phyloP scores from a whole-genome alignment of 2,797 vertebrate genomes.

The Prionace glauca region DNA sequence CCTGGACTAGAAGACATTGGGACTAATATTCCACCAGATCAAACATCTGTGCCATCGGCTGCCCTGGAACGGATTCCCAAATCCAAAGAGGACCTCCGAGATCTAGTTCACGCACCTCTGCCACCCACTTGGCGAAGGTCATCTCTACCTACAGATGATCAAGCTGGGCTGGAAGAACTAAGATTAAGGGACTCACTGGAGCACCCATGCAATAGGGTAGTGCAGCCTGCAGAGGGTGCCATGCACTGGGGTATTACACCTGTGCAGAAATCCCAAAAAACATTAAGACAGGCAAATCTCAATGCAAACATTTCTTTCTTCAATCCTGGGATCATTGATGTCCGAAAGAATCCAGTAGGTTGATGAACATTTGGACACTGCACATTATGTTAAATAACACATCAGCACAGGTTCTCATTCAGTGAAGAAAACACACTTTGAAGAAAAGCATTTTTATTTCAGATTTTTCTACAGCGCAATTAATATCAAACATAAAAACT shows the following conservation, averaged over 20 bases:
- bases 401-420: neutral
- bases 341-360: constrained; percentile 77
- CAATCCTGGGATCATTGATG: constrained; percentile 73
- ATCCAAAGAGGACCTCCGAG: constrained; percentile 67
- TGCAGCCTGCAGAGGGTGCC: constrained; percentile 53
- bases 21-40: constrained; percentile 45
- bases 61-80: constrained; percentile 52
- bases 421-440: neutral
- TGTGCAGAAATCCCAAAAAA: constrained; percentile 64
- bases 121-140: constrained; percentile 85
- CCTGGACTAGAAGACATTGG: constrained; percentile 50
- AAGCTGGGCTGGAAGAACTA: constrained; percentile 62
- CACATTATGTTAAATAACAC: neutral
- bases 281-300: constrained; percentile 69
- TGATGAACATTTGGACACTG: neutral
- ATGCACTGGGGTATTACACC: constrained; percentile 46
- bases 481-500: neutral
- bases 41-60: constrained; percentile 12
- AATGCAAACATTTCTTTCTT: constrained; percentile 54
- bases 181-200: constrained; percentile 57
- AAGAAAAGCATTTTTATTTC: neutral
- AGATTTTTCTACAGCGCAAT: neutral
- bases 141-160: constrained; percentile 73
- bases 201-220: constrained; percentile 46
- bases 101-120: constrained; percentile 74